Conservation (phyloP, 2,888 invertebrate genomes). For the Deilephila porcellus region DNA sequence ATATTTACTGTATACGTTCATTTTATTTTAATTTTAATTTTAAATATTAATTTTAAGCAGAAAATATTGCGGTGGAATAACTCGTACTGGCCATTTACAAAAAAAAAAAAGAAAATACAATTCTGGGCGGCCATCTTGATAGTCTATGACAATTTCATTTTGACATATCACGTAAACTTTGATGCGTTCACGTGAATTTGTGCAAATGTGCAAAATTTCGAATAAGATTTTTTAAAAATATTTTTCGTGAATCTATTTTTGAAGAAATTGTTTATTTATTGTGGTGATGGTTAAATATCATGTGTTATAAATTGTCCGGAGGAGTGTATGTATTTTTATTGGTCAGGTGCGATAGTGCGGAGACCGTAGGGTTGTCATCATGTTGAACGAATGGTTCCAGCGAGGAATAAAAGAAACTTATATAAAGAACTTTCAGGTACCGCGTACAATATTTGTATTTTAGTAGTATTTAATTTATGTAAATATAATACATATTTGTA, state of each 20-base stretch:
- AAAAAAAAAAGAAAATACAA: not conserved
- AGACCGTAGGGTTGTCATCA: constrained; percentile 68
- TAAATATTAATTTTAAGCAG: not conserved
- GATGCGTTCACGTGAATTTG: constrained; percentile 65
- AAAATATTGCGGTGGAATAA: not conserved
- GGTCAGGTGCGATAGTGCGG: constrained; percentile 62
- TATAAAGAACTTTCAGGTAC: constrained; percentile 73
- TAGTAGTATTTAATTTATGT: not conserved
- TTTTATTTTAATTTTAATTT: not conserved
- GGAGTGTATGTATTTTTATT: constrained; percentile 59
- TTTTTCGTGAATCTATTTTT: constrained; percentile 82
- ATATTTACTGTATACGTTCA: no score
- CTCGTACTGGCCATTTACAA: not conserved
- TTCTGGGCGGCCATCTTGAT: constrained; percentile 22
- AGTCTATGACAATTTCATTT: constrained; percentile 48
- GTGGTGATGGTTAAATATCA: constrained; percentile 78
- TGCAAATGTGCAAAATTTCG: constrained; percentile 73
- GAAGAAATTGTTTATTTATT: constrained; percentile 80
- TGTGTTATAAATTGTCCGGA: constrained; percentile 74
- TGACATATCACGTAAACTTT: constrained; percentile 47
- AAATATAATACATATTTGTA: not conserved
- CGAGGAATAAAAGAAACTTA: constrained; percentile 68
- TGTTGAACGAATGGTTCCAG: constrained; percentile 82
- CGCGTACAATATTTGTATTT: constrained; percentile 21
- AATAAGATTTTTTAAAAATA: constrained; percentile 76